Evolutionary conservation across 30 jellyfish, hydroid and myxozoan species (phyloP).

Genomic region (Chrysaora quinquecirrha): DNA sequence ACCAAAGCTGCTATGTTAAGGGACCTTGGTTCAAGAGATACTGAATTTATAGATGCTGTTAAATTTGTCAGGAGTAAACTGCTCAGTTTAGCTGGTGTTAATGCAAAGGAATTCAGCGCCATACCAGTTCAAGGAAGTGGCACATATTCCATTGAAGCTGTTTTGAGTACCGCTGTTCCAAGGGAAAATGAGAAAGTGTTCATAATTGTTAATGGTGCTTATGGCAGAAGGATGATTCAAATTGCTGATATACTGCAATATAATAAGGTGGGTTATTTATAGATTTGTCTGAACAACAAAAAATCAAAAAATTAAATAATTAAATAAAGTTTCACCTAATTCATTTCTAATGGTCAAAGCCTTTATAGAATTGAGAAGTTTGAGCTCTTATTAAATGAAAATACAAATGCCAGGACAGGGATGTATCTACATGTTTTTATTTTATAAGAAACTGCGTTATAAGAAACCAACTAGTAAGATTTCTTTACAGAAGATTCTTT

Average conservation of each 20-base stretch:
- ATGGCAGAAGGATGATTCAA: constrained; percentile 81
- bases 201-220: constrained; percentile 80
- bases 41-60: constrained; percentile 74
- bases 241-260: constrained; percentile 75
- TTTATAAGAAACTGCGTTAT: too few relatives aligned
- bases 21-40: constrained; percentile 89
- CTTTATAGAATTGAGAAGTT: too few relatives aligned
- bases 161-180: constrained; percentile 80
- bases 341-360: too few relatives aligned
- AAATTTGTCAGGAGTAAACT: constrained; percentile 66
- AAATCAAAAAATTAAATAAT: too few relatives aligned
- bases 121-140: constrained; percentile 98
- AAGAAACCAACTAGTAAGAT: too few relatives aligned
- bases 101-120: constrained; percentile 55
- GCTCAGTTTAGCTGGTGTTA: constrained; percentile 71
- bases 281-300: too few relatives aligned
- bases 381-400: too few relatives aligned
- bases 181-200: constrained; percentile 70
- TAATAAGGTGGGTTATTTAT: constrained; percentile 56
- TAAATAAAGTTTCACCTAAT: too few relatives aligned
- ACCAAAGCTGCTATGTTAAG: constrained; percentile 88
- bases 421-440: too few relatives aligned
- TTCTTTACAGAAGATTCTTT: too few relatives aligned
- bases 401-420: too few relatives aligned
- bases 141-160: constrained; percentile 91